Evolutionary conservation across 2,113 vertebrate genomes (phyloP), one percentile per base, ranked within the genome.

Genomic region (Cyanoderma ruficeps): DNA sequence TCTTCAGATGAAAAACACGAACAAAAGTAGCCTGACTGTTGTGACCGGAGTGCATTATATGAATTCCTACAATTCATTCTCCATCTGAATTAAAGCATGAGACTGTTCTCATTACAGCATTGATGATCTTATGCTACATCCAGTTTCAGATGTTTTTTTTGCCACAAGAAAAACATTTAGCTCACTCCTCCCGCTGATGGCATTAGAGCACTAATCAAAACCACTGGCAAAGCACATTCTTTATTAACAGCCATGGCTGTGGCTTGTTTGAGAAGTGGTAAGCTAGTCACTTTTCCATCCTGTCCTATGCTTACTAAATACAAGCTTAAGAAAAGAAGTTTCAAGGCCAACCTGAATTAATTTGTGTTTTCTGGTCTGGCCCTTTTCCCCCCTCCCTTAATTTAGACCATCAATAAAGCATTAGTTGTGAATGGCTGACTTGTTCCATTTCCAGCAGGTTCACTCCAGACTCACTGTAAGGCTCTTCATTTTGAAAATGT

Each of bases 401-500:
- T 72, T 94, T 70, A 89, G 83, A 19, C 33, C n/a, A 92, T 83
- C 70, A 97, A 96, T 82, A 94, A 86, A 87, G 63, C 24, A 57
- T 68, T 28, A 85, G 80, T 30, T 61, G 33, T 82, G 68, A 92
- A 85, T 46, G 42, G 35, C 41, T 61, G 83, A 69, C 74, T 84
- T 91, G 70, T 91, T 95, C 53, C 53, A 93, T 74, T 91, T 95
- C 50, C 74, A 94, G 56, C 46, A 96, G 94, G 68, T 89, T 84
- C 52, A 80, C 83, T 93, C 63, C 83, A 97, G 69, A 87, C 41
- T 95, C 59, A 87, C 76, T 56, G 70, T 41, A 89, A 96, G 64
- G 60, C 31, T 96, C 97, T 93, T 94, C 60, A 97, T 95, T 96
- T 91, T 41, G 87, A 95, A 97, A 89, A 74, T 5, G 11, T 69